Evolutionary conservation across 1,140 invertebrate species (phyloP), one percentile per base, ranked within the genome.

Genomic region (Ptiloglossa arizonensis): DNA sequence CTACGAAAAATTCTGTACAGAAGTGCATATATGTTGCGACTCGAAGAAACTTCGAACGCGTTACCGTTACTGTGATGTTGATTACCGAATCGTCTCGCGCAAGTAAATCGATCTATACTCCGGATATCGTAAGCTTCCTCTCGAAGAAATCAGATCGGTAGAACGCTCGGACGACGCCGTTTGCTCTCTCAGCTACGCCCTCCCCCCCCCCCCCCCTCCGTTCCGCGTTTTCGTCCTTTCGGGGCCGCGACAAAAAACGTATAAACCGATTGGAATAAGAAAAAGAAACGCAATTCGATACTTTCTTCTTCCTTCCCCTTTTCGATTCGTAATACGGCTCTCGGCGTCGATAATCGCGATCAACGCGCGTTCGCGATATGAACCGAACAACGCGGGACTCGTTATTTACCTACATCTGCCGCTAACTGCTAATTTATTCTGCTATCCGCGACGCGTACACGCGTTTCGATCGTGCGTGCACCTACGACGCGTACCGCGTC

Each of bases 1-100:
- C 44, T 80, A 62, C 74, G 57, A 77, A 77, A 64, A 79, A 64
- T 72, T 79, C 67, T 77, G 68, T 70, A 70, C 75, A 77, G 15
- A 71, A 77, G 68, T 62, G 57, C 69, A 44, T 68, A 56, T 46
- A 52, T 59, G 32, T 78, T 72, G 46, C 67, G 22, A 63, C 11
- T 56, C 75, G 75, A 78, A 29, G 29, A 68, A 56, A 60, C 29
- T 60, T 56, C n/a, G n/a, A 56, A 56, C 29, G 29, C 38, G 5
- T 54, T 64, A n/a, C 38, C 6, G 46, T 73, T 66, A 8, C n/a
- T 27, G 6, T 35, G 32, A 50, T 44, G 44, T 48, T 32, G 22
- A 17, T 48, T 27, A 48, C 44, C 27, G 44, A 50, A 48, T 50
- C 5, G 32, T 32, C 27, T 15, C 27, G 38, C 1, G 13, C 41